These are phyloP conservation scores for Hippocampus zosterae DNA, from an alignment of 2,113 vertebrate genomes.

Conservation along the genomic window DNA sequence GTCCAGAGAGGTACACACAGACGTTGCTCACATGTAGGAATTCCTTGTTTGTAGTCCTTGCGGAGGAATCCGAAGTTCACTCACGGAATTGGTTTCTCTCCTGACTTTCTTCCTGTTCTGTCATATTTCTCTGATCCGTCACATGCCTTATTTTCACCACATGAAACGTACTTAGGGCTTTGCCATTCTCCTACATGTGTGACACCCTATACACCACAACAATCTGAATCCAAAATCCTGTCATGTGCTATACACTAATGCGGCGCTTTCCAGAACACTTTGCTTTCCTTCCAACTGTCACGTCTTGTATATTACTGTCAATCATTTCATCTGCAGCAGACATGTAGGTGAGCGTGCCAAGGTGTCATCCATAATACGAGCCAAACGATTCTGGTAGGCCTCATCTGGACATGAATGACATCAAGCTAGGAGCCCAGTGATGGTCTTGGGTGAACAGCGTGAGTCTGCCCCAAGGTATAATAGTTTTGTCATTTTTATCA, in stretches of 20 bases:
- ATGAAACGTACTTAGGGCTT: slow-evolving; percentile 35
- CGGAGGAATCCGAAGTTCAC: background rate
- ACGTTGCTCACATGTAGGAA: slow-evolving; percentile 18
- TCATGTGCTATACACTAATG: slow-evolving; percentile 50
- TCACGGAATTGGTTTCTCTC: slow-evolving; percentile 8
- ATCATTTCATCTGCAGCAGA: slow-evolving; percentile 50
- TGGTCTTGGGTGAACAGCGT: no score
- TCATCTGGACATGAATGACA: slow-evolving; percentile 41
- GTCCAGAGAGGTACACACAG: background rate
- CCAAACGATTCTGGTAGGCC: slow-evolving; percentile 14
- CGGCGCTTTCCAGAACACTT: slow-evolving; percentile 52
- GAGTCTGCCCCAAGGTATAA: no score
- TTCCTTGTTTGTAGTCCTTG: background rate
- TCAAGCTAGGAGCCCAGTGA: no score
- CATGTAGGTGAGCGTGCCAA: slow-evolving; percentile 32
- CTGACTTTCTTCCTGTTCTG: slow-evolving; percentile 27
- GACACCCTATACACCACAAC: slow-evolving; percentile 31
- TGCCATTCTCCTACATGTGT: slow-evolving; percentile 43
- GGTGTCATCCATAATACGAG: slow-evolving; percentile 49
- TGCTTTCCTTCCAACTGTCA: slow-evolving; percentile 56
- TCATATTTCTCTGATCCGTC: slow-evolving; percentile 55
- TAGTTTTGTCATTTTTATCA: no score
- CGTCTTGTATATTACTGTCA: slow-evolving; percentile 56
- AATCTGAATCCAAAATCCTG: slow-evolving; percentile 54
- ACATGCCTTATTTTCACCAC: slow-evolving; percentile 54